A percentile compares a stretch with the other conserved stretches of the same genome.
phyloP scores from a whole-genome alignment of 2,113 vertebrate species.

The Chitala chitala region DNA sequence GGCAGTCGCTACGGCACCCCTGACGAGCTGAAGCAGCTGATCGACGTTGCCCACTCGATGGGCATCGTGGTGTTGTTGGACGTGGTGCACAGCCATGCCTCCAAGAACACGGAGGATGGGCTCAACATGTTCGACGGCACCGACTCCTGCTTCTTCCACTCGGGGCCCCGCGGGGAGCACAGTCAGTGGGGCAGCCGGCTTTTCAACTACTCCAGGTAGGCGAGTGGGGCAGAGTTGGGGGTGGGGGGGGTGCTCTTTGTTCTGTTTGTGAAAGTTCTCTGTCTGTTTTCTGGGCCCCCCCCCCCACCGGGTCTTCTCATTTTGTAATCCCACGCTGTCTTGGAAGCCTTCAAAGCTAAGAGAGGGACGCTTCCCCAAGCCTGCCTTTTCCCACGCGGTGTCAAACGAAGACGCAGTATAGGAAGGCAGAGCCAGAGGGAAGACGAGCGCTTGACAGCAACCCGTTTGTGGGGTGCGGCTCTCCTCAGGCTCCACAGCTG shows the following conservation, averaged over 20 bases:
- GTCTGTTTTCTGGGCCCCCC: too few relatives aligned
- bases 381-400: too few relatives aligned
- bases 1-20: conserved; percentile 85
- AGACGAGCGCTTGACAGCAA: too few relatives aligned
- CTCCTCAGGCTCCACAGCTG: too few relatives aligned
- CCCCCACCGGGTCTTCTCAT: too few relatives aligned
- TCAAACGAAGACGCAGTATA: too few relatives aligned
- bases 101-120: conserved; percentile 89
- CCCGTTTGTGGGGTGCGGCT: too few relatives aligned
- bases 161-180: conserved; percentile 77
- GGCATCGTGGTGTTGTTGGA: conserved; percentile 86
- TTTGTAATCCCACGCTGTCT: too few relatives aligned
- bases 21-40: conserved; percentile 86
- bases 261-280: too few relatives aligned
- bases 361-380: too few relatives aligned
- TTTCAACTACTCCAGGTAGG: conserved; percentile 90
- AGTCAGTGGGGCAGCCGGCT: conserved; percentile 86
- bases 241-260: background rate
- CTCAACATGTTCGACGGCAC: conserved; percentile 90
- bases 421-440: too few relatives aligned
- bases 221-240: conserved; percentile 28
- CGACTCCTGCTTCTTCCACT: conserved; percentile 89
- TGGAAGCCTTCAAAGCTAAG: too few relatives aligned
- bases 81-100: conserved; percentile 93
- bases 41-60: conserved; percentile 90